phyloP scores from a whole-genome alignment of 2,113 vertebrate species.

The Mobula hypostoma region DNA sequence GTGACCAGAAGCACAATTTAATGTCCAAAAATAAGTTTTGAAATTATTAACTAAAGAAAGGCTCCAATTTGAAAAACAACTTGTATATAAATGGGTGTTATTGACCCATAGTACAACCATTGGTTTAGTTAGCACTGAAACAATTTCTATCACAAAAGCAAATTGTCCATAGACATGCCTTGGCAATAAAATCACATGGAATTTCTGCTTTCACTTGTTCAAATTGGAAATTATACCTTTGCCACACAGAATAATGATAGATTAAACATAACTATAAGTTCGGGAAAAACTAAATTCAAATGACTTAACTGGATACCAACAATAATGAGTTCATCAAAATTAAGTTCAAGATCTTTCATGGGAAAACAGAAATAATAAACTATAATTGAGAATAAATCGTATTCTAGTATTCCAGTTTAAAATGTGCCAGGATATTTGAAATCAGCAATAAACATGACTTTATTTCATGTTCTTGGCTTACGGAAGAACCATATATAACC shows the following conservation, averaged over 20 bases:
- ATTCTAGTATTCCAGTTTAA: not conserved
- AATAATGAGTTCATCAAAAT: not conserved
- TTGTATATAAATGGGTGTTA: not conserved
- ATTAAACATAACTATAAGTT: not conserved
- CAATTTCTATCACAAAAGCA: not conserved
- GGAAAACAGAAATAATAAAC: not conserved
- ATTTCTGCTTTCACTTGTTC: not conserved
- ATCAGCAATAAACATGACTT: not conserved
- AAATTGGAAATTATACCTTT: not conserved
- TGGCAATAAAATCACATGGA: not conserved
- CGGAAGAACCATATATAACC: not conserved
- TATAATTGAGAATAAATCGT: not conserved
- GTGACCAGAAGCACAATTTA: not conserved
- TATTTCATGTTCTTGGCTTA: not conserved
- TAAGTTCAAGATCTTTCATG: not conserved
- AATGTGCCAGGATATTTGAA: not conserved
- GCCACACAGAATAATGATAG: not conserved
- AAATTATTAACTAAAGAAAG: not conserved
- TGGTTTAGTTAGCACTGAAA: not conserved
- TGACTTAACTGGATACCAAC: not conserved
- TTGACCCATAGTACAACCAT: not conserved
- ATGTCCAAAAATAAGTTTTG: not conserved
- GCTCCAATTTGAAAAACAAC: not conserved
- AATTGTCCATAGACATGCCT: not conserved
- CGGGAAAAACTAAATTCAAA: not conserved